Percentiles rank a stretch among this genome's conserved stretches.
Conservation (phyloP, 2,888 invertebrate species). For the Escarpia spicata region DNA sequence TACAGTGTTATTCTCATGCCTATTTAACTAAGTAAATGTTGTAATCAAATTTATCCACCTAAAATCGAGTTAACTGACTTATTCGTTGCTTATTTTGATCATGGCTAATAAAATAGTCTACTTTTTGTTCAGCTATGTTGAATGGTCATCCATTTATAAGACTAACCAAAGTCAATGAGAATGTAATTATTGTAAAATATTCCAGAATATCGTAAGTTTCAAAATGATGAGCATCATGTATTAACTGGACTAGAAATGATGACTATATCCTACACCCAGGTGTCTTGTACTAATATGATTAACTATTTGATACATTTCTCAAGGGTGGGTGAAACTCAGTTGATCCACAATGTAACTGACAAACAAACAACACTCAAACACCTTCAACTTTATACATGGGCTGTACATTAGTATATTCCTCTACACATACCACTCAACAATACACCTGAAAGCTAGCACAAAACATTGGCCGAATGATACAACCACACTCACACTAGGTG, state of each 20-base stretch:
- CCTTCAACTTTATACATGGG: neutral
- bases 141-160: neutral
- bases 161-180: no score
- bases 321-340: neutral
- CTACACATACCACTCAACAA: neutral
- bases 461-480: neutral
- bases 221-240: neutral
- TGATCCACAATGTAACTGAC: neutral
- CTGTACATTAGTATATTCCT: slow-evolving; percentile 11
- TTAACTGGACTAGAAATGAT: neutral
- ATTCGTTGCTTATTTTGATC: neutral
- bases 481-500: neutral
- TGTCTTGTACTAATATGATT: neutral
- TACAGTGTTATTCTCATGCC: no score
- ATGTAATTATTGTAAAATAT: no score
- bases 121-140: neutral
- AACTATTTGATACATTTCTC: neutral
- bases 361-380: neutral
- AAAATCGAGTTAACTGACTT: neutral
- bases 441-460: neutral
- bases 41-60: neutral
- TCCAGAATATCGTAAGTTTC: no score
- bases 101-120: neutral
- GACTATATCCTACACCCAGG: neutral
- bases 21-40: no score